These are phyloP conservation scores for Pterocles gutturalis DNA, from an alignment of 2,113 vertebrate species.

Conservation along the genomic window DNA sequence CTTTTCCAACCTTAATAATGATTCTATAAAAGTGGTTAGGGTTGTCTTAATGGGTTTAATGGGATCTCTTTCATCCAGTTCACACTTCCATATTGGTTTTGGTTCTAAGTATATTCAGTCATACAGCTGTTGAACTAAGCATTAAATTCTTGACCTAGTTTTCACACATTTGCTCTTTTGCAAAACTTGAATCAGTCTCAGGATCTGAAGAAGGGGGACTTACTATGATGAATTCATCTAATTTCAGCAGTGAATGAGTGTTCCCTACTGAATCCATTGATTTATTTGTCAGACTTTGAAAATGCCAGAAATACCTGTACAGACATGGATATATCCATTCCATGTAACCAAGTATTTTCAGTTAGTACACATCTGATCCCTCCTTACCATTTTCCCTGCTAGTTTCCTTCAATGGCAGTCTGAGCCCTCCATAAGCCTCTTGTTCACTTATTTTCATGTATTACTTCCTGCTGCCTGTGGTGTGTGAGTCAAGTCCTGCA, in stretches of 20 bases:
- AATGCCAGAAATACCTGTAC: background rate
- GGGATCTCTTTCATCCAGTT: background rate
- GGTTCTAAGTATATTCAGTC: background rate
- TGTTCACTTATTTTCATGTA: background rate
- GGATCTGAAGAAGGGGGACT: background rate
- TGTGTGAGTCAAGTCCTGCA: background rate
- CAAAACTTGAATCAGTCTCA: background rate
- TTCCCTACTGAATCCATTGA: background rate
- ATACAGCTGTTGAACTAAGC: background rate
- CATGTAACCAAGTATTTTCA: background rate
- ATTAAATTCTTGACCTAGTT: background rate
- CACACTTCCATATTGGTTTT: background rate
- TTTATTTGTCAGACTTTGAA: background rate
- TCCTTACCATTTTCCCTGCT: background rate
- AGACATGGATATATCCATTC: background rate
- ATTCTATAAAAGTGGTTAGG: background rate
- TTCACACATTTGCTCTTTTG: background rate
- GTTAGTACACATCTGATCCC: background rate
- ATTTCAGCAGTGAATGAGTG: background rate
- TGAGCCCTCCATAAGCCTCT: background rate
- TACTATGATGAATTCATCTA: background rate
- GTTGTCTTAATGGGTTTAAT: background rate
- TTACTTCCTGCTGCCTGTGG: background rate
- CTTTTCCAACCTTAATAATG: too few relatives aligned
- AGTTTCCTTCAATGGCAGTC: background rate